Evolutionary conservation across 2,888 invertebrate species (phyloP).

Genomic region (Mellilla xanthometata): DNA sequence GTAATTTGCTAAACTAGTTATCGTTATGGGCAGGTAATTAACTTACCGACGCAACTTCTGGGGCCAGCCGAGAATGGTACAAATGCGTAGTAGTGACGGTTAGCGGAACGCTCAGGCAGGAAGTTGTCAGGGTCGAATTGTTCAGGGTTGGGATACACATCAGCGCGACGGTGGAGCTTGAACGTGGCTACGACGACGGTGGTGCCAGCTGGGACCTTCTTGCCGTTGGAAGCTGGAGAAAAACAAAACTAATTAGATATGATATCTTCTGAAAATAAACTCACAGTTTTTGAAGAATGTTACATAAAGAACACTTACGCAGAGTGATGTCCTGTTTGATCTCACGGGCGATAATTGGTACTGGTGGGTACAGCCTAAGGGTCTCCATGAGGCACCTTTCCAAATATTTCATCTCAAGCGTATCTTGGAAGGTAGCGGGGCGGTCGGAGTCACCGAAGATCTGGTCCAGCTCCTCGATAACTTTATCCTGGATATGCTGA

Average conservation of each 20-base stretch:
- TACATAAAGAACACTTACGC: constrained; percentile 71
- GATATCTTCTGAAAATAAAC: background rate
- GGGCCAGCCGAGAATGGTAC: constrained; percentile 93
- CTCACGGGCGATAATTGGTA: constrained; percentile 89
- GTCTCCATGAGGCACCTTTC: constrained; percentile 92
- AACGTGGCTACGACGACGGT: constrained; percentile 86
- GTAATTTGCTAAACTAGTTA: background rate
- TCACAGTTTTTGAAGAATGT: too few species aligned
- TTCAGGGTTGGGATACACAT: constrained; percentile 89
- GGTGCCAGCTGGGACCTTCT: constrained; percentile 86
- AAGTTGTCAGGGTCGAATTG: constrained; percentile 93
- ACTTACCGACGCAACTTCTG: constrained; percentile 89
- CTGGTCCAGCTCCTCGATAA: constrained; percentile 87
- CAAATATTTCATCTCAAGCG: constrained; percentile 92
- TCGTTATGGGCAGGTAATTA: background rate
- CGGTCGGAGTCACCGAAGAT: constrained; percentile 90
- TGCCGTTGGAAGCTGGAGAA: constrained; percentile 82
- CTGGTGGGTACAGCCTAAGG: constrained; percentile 90
- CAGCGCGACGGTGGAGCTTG: constrained; percentile 86
- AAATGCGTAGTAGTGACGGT: constrained; percentile 91
- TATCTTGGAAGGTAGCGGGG: constrained; percentile 90
- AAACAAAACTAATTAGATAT: background rate
- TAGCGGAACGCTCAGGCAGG: constrained; percentile 89
- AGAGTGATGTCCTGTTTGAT: constrained; percentile 88
- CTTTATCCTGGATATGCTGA: constrained; percentile 88